Evolutionary conservation across 2,888 invertebrate species (phyloP), one percentile per base, ranked within the genome.

Genomic region (Ornithoptera priamus): DNA sequence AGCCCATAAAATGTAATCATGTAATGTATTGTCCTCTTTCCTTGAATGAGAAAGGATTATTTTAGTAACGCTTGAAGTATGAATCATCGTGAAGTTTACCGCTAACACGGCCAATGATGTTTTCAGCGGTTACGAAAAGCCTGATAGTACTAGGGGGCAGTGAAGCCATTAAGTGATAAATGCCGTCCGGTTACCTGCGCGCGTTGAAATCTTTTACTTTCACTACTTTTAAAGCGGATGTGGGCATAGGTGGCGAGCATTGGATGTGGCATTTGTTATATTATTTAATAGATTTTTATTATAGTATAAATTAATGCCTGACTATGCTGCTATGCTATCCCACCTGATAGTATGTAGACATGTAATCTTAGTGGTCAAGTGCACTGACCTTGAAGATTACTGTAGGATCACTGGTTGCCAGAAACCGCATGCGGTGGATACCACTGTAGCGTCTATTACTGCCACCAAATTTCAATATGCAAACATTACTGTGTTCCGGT

Each of bases 171-270:
- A 67, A 58, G 62, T 30, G 65, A 18, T 62, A 68, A 68, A 62
- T 59, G 66, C 42, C 64, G 68, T 22, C 67, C 58, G 53, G 65
- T 68, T 60, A 42, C 57, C 62, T 62, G 36, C 67, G 67, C 63
- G 65, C 63, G 63, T 70, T 63, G 68, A 65, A 66, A 53, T 68
- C 63, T 73, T 68, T 72, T 65, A 71, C 74, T 72, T 72, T 74
- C 72, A 71, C 71, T 71, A 56, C 63, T 71, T 53, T 65, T 57
- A 46, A 42, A 24, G 58, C 6, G 59, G 67, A 59, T 22, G 10
- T 46, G 22, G 36, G 50, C 39, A 22, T 65, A 20, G 8, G 17
- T 4, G 30, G 39, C 53, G 46, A 20, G 50, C 59, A 17, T 20
- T 56, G 65, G 65, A 69, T 69, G 69, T 30, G 69, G 65, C 15